Conservation (phyloP, 2,888 invertebrate species). For the Ligdia adustata region DNA sequence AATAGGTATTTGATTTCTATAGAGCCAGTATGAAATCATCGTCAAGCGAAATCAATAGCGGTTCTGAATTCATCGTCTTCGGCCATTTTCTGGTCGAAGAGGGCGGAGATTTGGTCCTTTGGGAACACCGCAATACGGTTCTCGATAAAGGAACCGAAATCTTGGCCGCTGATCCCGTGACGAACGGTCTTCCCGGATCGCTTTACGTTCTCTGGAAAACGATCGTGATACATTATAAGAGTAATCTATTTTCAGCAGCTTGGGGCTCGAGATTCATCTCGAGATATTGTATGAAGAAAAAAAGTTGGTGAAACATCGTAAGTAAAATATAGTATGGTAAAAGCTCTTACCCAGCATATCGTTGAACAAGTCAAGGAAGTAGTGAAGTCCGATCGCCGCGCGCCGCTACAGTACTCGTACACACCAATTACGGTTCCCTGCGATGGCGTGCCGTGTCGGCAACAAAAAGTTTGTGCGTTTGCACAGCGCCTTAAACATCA, state of each 20-base stretch:
- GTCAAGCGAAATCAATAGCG: slow-evolving; percentile 55
- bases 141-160: slow-evolving; percentile 53
- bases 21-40: background rate
- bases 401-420: background rate
- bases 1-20: background rate
- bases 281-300: no score
- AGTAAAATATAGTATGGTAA: no score
- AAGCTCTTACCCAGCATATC: slow-evolving; percentile 57
- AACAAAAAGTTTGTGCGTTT: background rate
- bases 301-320: no score
- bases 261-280: no score
- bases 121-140: slow-evolving; percentile 56
- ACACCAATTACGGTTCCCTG: background rate
- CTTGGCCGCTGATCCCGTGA: slow-evolving; percentile 47
- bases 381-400: slow-evolving; percentile 50
- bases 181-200: slow-evolving; percentile 35
- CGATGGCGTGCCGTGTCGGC: background rate
- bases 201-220: slow-evolving; percentile 33
- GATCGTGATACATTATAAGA: no score
- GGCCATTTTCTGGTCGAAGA: slow-evolving; percentile 61
- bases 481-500: background rate
- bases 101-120: slow-evolving; percentile 55
- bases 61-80: slow-evolving; percentile 60
- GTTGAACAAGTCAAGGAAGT: slow-evolving; percentile 62
- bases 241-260: no score